These are phyloP conservation scores for Dicrostonyx torquatus DNA, from an alignment of 2,797 vertebrate genomes.

Conservation along the genomic window DNA sequence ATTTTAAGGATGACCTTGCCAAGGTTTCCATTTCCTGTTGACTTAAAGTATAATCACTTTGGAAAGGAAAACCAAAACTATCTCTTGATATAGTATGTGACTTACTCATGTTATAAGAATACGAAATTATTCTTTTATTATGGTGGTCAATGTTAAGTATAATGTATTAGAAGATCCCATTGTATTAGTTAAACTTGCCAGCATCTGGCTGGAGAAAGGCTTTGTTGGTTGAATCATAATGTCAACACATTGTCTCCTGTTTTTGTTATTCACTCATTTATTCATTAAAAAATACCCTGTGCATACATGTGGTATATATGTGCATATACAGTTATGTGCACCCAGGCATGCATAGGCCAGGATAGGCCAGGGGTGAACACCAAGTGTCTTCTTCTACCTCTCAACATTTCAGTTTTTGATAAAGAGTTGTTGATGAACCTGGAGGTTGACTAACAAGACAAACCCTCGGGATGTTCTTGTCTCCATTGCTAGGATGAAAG, in stretches of 20 bases:
- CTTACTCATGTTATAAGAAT: neutral
- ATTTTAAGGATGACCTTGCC: neutral
- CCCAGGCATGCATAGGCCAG: too few relatives aligned
- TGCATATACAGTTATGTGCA: neutral
- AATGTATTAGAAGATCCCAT: neutral
- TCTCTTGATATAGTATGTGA: neutral
- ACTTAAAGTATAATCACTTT: slow-evolving; percentile 31
- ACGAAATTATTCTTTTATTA: slow-evolving; percentile 42
- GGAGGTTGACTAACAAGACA: neutral
- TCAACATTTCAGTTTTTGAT: neutral
- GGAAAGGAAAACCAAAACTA: neutral
- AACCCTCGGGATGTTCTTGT: neutral
- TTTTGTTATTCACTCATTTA: neutral
- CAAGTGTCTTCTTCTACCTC: neutral
- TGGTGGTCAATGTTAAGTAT: neutral
- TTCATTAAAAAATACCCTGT: neutral
- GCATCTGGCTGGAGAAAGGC: neutral
- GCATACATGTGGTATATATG: neutral
- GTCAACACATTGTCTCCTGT: neutral
- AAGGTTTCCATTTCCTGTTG: slow-evolving; percentile 37
- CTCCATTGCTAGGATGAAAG: neutral
- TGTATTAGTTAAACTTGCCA: slow-evolving; percentile 31
- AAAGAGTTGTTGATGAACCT: neutral
- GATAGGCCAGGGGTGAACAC: neutral
- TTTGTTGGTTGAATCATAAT: slow-evolving; percentile 7